These are phyloP conservation scores for Drosophila acutilabella DNA, from an alignment of 2,888 invertebrate genomes.

Conservation along the genomic window DNA sequence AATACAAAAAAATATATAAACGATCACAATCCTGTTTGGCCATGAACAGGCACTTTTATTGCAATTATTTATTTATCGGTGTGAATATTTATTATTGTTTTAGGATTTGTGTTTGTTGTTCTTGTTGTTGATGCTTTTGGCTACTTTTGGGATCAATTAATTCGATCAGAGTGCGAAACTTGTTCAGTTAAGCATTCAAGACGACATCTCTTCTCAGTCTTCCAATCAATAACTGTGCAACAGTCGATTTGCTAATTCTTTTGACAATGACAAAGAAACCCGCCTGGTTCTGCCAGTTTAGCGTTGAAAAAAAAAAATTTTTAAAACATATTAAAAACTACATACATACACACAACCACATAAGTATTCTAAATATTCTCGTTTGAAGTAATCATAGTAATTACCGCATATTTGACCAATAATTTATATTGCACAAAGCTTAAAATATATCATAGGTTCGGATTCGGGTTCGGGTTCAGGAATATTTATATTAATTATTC, in stretches of 20 bases:
- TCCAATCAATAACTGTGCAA: constrained; percentile 37
- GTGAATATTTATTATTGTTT: constrained; percentile 13
- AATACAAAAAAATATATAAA: constrained; percentile 28
- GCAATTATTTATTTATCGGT: constrained; percentile 53
- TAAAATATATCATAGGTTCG: neutral
- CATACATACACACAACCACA: neutral
- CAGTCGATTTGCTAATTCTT: constrained; percentile 39
- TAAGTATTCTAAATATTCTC: neutral
- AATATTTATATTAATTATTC: constrained; percentile 17
- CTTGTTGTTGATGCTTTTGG: neutral
- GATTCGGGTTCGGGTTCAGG: no score
- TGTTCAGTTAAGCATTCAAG: constrained; percentile 5
- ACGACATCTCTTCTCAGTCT: neutral
- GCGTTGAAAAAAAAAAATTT: constrained; percentile 1
- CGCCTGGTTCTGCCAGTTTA: constrained; percentile 34
- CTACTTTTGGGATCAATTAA: constrained; percentile 49
- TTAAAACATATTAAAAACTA: neutral
- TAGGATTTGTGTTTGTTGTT: constrained; percentile 1
- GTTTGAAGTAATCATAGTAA: neutral
- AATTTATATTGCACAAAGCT: neutral
- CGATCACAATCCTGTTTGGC: constrained; percentile 65
- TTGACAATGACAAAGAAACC: constrained; percentile 20
- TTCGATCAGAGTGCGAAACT: constrained; percentile 45
- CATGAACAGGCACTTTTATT: constrained; percentile 68
- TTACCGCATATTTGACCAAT: neutral